Evolutionary conservation across 2,113 vertebrate genomes (phyloP).

Genomic region (Muntiacus reevesi): DNA sequence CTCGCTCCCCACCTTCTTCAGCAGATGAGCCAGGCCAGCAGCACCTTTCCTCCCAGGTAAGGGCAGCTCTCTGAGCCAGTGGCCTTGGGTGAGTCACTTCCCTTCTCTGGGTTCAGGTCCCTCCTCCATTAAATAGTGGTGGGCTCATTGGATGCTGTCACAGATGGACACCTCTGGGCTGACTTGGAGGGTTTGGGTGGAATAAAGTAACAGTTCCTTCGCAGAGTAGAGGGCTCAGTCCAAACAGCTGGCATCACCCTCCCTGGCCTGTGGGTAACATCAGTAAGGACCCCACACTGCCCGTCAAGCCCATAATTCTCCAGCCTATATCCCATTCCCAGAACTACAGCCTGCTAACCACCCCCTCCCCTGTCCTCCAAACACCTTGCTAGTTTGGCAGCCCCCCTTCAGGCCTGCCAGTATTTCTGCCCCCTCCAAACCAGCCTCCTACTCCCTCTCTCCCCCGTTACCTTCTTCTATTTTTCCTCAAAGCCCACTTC

Average conservation of each 20-base stretch:
- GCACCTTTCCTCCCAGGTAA: neutral
- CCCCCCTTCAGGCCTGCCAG: fast-evolving
- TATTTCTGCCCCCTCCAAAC: neutral
- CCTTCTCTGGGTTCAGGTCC: neutral
- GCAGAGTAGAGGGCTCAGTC: neutral
- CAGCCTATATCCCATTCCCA: neutral
- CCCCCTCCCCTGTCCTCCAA: neutral
- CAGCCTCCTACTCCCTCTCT: neutral
- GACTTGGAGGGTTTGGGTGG: too few relatives aligned
- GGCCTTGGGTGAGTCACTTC: neutral
- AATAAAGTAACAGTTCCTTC: neutral
- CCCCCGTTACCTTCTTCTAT: neutral
- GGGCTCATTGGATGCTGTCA: neutral
- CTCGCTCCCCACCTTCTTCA: neutral
- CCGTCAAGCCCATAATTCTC: neutral
- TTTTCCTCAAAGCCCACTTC: neutral
- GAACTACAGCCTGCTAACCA: fast-evolving
- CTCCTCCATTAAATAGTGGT: neutral
- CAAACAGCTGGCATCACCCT: neutral
- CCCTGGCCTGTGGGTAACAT: fast-evolving
- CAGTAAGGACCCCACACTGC: neutral
- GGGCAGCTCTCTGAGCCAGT: neutral
- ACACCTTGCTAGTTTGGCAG: neutral
- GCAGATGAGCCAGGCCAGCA: too few relatives aligned
- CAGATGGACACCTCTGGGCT: neutral